Percentiles rank a stretch among this genome's conserved stretches.
phyloP scores from a whole-genome alignment of 2,888 invertebrate genomes.

The Mythimna loreyi region DNA sequence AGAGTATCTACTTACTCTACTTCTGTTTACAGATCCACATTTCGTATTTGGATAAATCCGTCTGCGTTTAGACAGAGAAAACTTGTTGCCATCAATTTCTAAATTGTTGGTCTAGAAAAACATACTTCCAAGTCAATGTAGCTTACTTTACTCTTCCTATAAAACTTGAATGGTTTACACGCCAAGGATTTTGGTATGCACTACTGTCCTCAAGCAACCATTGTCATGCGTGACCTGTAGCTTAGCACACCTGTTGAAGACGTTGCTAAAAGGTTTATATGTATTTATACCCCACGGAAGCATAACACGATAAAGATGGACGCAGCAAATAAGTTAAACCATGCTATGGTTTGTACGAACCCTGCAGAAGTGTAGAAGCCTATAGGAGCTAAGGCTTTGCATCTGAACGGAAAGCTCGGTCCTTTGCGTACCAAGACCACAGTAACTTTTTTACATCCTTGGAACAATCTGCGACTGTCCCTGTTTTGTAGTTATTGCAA shows the following conservation, averaged over 20 bases:
- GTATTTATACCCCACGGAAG: slow-evolving; percentile 44
- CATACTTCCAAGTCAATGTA: background rate
- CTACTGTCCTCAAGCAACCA: slow-evolving; percentile 4
- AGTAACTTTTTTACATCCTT: too few relatives aligned
- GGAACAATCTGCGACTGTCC: too few relatives aligned
- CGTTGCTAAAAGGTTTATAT: slow-evolving; percentile 25
- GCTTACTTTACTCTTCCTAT: background rate
- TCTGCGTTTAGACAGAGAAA: background rate
- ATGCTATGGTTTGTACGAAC: too few relatives aligned
- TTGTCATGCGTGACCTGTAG: slow-evolving; percentile 45
- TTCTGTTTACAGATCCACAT: too few relatives aligned
- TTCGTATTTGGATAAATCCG: too few relatives aligned
- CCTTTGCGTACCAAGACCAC: too few relatives aligned
- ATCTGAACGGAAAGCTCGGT: too few relatives aligned
- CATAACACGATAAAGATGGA: slow-evolving; percentile 24
- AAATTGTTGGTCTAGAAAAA: background rate
- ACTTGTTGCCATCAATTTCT: background rate
- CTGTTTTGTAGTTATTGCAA: too few relatives aligned
- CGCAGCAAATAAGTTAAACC: too few relatives aligned
- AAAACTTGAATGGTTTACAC: slow-evolving; percentile 9
- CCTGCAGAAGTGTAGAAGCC: too few relatives aligned
- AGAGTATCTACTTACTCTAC: too few relatives aligned
- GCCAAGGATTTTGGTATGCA: slow-evolving; percentile 39
- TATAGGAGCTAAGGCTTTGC: too few relatives aligned
- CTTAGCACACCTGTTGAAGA: slow-evolving; percentile 35